These are phyloP conservation scores for Florisuga fusca DNA, from an alignment of 2,797 vertebrate species.

Conservation along the genomic window DNA sequence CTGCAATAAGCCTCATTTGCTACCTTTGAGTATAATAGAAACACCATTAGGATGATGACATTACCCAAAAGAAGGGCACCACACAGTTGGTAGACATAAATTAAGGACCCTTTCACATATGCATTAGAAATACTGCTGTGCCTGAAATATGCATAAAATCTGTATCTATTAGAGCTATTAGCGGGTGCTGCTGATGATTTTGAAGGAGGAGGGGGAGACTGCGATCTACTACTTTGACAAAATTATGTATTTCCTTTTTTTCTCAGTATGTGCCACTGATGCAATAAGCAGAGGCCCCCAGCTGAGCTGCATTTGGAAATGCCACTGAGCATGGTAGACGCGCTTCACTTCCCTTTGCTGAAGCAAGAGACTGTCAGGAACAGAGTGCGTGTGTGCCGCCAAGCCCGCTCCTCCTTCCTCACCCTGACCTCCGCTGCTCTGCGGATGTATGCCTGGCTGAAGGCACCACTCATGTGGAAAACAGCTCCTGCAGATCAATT, in stretches of 20 bases:
- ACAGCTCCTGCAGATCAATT: conserved; percentile 82
- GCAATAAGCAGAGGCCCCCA: conserved; percentile 86
- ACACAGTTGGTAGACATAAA: conserved; percentile 96
- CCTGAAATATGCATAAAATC: conserved; percentile 90
- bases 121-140: conserved; percentile 95
- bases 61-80: conserved; percentile 94
- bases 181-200: conserved; percentile 75
- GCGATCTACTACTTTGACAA: conserved; percentile 82
- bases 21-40: conserved; percentile 97
- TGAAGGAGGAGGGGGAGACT: conserved; percentile 76
- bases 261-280: conserved; percentile 82
- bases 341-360: conserved; percentile 89
- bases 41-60: conserved; percentile 97
- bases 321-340: conserved; percentile 92
- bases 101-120: conserved; percentile 89
- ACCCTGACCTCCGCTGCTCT: conserved; percentile 79
- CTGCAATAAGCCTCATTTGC: conserved; percentile 95
- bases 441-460: conserved; percentile 81
- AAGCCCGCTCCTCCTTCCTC: conserved; percentile 76
- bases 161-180: conserved; percentile 88
- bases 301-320: conserved; percentile 93
- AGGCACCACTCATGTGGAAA: conserved; percentile 80
- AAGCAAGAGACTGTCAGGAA: conserved; percentile 86
- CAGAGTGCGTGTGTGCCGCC: conserved; percentile 75
- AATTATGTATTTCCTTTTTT: conserved; percentile 83